Percentiles rank a stretch among this genome's conserved stretches.
Conservation (phyloP, 2,888 invertebrate genomes). For the Drosophila ustulata region DNA sequence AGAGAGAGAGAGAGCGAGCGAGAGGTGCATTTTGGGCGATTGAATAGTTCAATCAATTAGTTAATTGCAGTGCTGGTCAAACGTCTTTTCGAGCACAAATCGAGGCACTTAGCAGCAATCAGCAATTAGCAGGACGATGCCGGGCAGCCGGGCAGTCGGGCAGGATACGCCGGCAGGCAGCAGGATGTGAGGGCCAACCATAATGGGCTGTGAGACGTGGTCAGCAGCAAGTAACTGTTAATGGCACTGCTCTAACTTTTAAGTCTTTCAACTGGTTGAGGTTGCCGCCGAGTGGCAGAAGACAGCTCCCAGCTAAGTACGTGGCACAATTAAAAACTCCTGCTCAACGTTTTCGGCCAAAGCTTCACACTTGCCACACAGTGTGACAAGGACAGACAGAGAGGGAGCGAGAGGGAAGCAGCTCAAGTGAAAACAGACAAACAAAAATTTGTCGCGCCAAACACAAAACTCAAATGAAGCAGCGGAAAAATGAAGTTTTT, state of each 20-base stretch:
- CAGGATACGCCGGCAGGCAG: not conserved
- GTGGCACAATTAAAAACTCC: conserved; percentile 49
- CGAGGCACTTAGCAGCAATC: conserved; percentile 73
- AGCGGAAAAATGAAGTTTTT: conserved; percentile 73
- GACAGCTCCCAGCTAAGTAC: not conserved
- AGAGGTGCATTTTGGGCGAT: conserved; percentile 59
- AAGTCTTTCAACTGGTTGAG: conserved; percentile 15
- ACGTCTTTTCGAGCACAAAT: conserved; percentile 59
- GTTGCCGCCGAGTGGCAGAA: not conserved
- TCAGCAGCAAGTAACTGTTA: conserved; percentile 54
- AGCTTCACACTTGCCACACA: conserved; percentile 13
- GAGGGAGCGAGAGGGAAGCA: conserved; percentile 6
- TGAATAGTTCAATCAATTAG: conserved; percentile 81
- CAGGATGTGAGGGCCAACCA: conserved; percentile 13
- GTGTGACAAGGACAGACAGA: conserved; percentile 1
- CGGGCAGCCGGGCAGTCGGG: conserved; percentile 7
- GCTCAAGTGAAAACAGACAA: conserved; percentile 23
- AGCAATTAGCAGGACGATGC: conserved; percentile 62
- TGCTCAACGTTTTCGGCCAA: conserved; percentile 27
- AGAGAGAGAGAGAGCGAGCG: not conserved
- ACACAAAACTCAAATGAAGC: conserved; percentile 64
- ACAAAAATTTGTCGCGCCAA: conserved; percentile 62
- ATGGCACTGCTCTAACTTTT: conserved; percentile 44
- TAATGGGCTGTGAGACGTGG: conserved; percentile 24
- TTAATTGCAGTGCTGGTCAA: conserved; percentile 67